Evolutionary conservation across 2,113 vertebrate species (phyloP), one percentile per base, ranked within the genome.

Genomic region (Thamnophis sirtalis): DNA sequence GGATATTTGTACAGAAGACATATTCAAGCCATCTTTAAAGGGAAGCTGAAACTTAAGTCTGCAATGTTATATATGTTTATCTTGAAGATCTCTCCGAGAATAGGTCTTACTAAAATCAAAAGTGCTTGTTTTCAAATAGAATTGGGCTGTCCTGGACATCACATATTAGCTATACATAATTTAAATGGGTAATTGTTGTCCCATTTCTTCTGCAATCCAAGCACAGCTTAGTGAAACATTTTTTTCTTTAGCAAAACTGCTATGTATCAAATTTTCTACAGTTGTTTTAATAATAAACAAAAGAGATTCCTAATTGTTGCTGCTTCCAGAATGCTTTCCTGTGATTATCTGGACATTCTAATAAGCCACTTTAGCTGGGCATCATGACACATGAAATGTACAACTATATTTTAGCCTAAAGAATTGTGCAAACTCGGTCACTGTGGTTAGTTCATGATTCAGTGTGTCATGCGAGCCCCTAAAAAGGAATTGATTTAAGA

Each of bases 251-350:
- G 17, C 33, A 80, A 43, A 80, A 80, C 2, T 38, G 33, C 17
- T 80, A 8, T 6, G 19, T 54, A 0, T 85, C 0, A 80, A 63
- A 1, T 28, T 3, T 0, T 33, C 9, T 84, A 3, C 1, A 0
- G 51, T 0, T 51, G 15, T 58, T 63, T 93, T 92, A 58, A 51
- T 33, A 84, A 55, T 88, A 49, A 13, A 80, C 28, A 21, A 50
- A n/a, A 51, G 56, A n/a, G 15, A 89, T 48, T 24, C 22, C 43
- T 86, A 28, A 33, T 4, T 51, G 51, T 54, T 55, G 26, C 22
- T 48, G 15, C 43, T 58, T 89, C 60, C 58, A 89, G 55, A 24
- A 89, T 49, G 17, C 21, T 50, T 63, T 19, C 3, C 48, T 60
- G 56, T 89, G 48, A 33, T 89, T 10, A 51, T 51, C 50, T 33